Evolutionary conservation across 2,888 invertebrate genomes (phyloP).

Genomic region (Nomada flava): DNA sequence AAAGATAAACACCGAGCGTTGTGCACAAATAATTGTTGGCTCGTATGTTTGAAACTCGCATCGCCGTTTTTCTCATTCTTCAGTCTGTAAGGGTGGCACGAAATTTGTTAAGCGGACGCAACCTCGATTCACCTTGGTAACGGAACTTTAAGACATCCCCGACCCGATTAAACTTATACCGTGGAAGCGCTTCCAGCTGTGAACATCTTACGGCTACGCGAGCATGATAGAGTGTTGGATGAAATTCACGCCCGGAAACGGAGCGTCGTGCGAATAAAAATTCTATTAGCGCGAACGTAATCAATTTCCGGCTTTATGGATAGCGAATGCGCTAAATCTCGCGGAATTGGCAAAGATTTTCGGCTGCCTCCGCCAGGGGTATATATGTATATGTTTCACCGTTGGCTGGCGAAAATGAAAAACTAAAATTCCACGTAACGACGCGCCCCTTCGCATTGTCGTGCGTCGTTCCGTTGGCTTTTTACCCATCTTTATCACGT

Average conservation of each 20-base stretch:
- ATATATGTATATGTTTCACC: constrained; percentile 15
- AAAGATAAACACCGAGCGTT: not conserved
- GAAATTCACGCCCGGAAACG: not conserved
- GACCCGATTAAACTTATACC: constrained; percentile 32
- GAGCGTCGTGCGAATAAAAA: constrained; percentile 47
- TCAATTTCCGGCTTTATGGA: constrained; percentile 54
- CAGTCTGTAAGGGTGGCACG: not conserved
- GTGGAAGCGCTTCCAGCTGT: not conserved
- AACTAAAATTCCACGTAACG: constrained; percentile 24
- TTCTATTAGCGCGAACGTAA: constrained; percentile 54
- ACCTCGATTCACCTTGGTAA: not conserved
- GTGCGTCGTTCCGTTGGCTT: constrained; percentile 18
- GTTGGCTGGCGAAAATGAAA: constrained; percentile 33
- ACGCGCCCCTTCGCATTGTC: constrained; percentile 8
- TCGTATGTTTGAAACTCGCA: constrained; percentile 27
- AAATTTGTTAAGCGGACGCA: constrained; percentile 36
- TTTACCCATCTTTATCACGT: constrained; percentile 32
- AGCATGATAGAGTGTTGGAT: not conserved
- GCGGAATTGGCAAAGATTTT: constrained; percentile 56
- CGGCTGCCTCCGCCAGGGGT: constrained; percentile 6
- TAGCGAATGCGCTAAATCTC: constrained; percentile 49
- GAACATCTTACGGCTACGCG: not conserved
- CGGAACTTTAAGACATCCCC: constrained; percentile 15
- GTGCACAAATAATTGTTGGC: not conserved
- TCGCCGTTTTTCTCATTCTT: constrained; percentile 39